A percentile compares a stretch with the other conserved stretches of the same genome.
Evolutionary conservation across 2,888 invertebrate genomes (phyloP).

Genomic region (Cryptosula pallasiana): DNA sequence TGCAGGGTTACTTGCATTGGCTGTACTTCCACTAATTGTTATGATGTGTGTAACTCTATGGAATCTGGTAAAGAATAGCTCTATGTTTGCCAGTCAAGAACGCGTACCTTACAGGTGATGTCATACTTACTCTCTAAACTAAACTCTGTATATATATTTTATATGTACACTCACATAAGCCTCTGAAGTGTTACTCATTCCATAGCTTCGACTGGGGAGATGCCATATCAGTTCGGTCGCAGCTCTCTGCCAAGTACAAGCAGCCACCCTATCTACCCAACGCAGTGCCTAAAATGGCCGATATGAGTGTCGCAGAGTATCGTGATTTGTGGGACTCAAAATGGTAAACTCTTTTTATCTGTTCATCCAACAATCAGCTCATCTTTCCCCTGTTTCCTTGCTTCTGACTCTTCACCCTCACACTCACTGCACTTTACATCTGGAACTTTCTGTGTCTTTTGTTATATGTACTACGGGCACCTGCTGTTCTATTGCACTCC

Average conservation of each 20-base stretch:
- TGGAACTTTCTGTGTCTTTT: too few species aligned
- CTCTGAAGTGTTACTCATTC: too few species aligned
- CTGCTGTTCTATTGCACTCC: too few species aligned
- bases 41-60: background rate
- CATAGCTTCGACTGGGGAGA: conserved; percentile 10
- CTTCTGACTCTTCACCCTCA: too few species aligned
- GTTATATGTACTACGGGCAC: too few species aligned
- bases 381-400: too few species aligned
- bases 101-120: background rate
- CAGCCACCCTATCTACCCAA: background rate
- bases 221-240: background rate
- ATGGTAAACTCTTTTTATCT: conserved; percentile 36
- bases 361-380: too few species aligned
- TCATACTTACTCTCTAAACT: too few species aligned
- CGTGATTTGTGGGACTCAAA: conserved; percentile 49
- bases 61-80: background rate
- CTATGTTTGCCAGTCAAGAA: background rate
- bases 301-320: conserved; percentile 43
- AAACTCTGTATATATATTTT: too few species aligned
- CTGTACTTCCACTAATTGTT: background rate
- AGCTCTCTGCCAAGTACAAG: background rate
- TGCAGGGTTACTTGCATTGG: background rate
- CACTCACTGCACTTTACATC: too few species aligned
- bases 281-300: conserved; percentile 39
- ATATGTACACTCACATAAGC: too few species aligned